A percentile compares a stretch with the other conserved stretches of the same genome.
phyloP scores from a whole-genome alignment of 53 echinoderm and acorn worm genomes.

The Stichopus horrens region DNA sequence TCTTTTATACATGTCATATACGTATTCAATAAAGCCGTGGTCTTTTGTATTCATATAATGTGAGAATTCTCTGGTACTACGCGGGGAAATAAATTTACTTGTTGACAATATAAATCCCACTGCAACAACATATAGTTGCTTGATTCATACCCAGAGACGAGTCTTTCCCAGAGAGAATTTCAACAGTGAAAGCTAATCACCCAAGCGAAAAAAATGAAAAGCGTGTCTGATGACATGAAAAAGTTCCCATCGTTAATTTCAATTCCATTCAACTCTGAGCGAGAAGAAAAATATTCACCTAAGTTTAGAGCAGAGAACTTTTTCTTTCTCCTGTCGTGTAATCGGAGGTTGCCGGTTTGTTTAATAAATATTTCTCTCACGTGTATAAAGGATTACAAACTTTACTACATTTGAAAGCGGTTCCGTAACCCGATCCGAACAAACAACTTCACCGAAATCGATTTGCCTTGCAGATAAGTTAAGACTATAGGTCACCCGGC shows the following conservation, averaged over 20 bases:
- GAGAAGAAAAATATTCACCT: neutral
- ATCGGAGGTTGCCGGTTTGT: neutral
- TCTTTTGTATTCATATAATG: too few species aligned
- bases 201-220: too few species aligned
- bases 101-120: too few species aligned
- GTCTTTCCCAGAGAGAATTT: too few species aligned
- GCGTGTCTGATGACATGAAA: too few species aligned
- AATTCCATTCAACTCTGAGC: neutral
- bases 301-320: neutral
- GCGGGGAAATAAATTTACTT: too few species aligned
- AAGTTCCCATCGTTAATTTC: neutral
- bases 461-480: slow-evolving; percentile 42
- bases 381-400: slow-evolving; percentile 28
- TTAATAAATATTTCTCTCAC: slow-evolving; percentile 35
- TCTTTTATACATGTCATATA: too few species aligned
- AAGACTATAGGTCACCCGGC: slow-evolving; percentile 35
- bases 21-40: too few species aligned
- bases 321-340: neutral
- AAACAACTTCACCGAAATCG: slow-evolving; percentile 26
- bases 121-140: too few species aligned
- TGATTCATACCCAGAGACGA: too few species aligned
- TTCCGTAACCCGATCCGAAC: slow-evolving; percentile 7
- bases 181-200: too few species aligned
- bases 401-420: slow-evolving; percentile 4
- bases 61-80: too few species aligned